Evolutionary conservation across 2,888 invertebrate species (phyloP).

Genomic region (Resseliella maxima): DNA sequence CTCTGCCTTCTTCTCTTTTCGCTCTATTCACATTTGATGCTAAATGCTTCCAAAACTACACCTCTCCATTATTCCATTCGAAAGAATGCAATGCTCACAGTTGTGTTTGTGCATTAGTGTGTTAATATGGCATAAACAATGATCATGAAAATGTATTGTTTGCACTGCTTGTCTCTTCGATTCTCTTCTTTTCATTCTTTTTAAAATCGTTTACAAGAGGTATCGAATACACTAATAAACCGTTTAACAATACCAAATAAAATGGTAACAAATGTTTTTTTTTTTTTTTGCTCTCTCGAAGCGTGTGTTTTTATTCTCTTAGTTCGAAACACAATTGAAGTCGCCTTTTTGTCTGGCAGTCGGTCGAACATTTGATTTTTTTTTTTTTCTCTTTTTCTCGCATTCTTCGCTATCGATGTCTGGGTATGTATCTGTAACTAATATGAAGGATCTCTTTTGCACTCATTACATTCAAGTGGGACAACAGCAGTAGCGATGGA

Average conservation of each 20-base stretch:
- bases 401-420: not conserved
- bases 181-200: not conserved
- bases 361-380: not conserved
- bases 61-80: not conserved
- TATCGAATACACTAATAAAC: slow-evolving; percentile 55
- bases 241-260: slow-evolving; percentile 45
- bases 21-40: not conserved
- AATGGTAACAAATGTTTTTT: slow-evolving; percentile 55
- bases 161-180: not conserved
- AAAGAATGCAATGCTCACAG: not conserved
- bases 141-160: slow-evolving; percentile 42
- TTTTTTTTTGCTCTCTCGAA: not conserved
- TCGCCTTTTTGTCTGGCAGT: slow-evolving; percentile 57
- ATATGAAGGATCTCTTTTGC: too few relatives aligned
- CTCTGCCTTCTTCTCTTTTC: too few relatives aligned
- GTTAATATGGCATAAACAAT: slow-evolving; percentile 51
- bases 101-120: slow-evolving; percentile 39
- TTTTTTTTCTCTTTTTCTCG: not conserved
- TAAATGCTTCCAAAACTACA: slow-evolving; percentile 13
- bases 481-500: not conserved
- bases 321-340: slow-evolving; percentile 52
- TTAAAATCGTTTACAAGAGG: slow-evolving; percentile 54
- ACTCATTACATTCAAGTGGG: too few relatives aligned
- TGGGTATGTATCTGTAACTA: too few relatives aligned
- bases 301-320: slow-evolving; percentile 34